Evolutionary conservation across 2,888 invertebrate species (phyloP).

Genomic region (Diachrysia chrysitis): DNA sequence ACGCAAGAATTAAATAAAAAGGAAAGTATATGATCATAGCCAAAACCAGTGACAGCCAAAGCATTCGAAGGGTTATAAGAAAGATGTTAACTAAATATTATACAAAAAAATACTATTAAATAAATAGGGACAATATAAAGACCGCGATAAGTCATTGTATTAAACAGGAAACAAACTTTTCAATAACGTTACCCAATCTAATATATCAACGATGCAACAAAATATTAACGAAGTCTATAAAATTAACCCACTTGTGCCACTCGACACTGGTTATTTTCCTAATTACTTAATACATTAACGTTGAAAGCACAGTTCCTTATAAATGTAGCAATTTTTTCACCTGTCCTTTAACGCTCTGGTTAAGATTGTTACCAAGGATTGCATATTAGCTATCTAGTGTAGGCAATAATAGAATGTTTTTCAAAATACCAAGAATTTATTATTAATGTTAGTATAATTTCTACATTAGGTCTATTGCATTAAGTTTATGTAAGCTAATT

Average conservation of each 20-base stretch:
- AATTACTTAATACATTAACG: conserved; percentile 44
- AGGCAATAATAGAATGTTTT: conserved; percentile 68
- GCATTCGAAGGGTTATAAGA: too few species aligned
- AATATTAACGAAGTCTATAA: conserved; percentile 21
- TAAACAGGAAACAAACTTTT: conserved; percentile 25
- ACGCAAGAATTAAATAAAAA: too few species aligned
- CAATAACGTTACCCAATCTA: conserved; percentile 18
- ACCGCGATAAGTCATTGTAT: conserved; percentile 18
- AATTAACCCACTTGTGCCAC: conserved; percentile 30
- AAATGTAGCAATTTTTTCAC: conserved; percentile 58
- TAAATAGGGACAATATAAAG: conserved; percentile 27
- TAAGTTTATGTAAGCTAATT: conserved; percentile 47
- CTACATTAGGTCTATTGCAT: conserved; percentile 45
- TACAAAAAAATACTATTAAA: too few species aligned
- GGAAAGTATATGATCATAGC: too few species aligned
- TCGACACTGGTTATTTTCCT: conserved; percentile 52
- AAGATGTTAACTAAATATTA: conserved; percentile 4
- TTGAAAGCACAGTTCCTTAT: conserved; percentile 58
- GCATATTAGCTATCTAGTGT: conserved; percentile 63
- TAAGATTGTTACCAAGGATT: conserved; percentile 77
- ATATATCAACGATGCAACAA: conserved; percentile 36
- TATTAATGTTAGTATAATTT: conserved; percentile 58
- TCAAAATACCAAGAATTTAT: conserved; percentile 69
- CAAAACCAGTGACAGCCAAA: too few species aligned
- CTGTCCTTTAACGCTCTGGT: conserved; percentile 82